Percentiles rank a stretch among this genome's conserved stretches.
These are phyloP conservation scores for Chromobotia macracanthus DNA, from an alignment of 2,797 vertebrate genomes.

Conservation along the genomic window DNA sequence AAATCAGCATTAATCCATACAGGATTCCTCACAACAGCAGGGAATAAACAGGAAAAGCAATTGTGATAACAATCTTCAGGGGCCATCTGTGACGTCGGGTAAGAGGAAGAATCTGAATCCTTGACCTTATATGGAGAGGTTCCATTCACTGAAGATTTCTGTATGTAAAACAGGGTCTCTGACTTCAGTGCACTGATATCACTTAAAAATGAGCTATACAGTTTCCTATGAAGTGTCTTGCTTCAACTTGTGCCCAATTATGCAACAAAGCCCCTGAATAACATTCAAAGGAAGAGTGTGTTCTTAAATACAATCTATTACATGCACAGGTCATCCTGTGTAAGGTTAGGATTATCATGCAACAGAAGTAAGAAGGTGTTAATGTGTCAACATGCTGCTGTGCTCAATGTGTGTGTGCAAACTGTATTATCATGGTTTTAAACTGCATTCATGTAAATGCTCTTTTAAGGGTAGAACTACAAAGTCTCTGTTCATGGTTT, in stretches of 20 bases:
- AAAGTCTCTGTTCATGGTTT: not conserved
- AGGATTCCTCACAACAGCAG: conserved; percentile 47
- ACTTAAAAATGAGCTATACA: not conserved
- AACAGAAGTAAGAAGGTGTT: not conserved
- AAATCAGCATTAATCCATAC: conserved; percentile 24
- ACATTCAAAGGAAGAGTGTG: not conserved
- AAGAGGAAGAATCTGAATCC: conserved; percentile 21
- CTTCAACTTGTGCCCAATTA: not conserved
- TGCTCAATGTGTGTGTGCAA: not conserved
- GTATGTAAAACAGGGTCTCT: not conserved
- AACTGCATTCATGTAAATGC: not conserved
- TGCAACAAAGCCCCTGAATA: not conserved
- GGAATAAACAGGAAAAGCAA: conserved; percentile 78
- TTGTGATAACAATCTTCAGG: conserved; percentile 71
- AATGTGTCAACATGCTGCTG: conserved; percentile 1
- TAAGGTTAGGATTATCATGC: not conserved
- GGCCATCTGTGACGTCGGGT: conserved; percentile 62
- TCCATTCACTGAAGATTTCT: conserved; percentile 17
- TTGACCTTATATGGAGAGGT: conserved; percentile 38
- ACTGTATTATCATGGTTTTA: too few relatives aligned
- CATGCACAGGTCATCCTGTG: not conserved
- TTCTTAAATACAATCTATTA: not conserved
- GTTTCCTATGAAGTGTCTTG: not conserved
- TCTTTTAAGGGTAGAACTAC: too few relatives aligned
- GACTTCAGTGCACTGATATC: conserved; percentile 6